Percentiles rank a stretch among this genome's conserved stretches.
phyloP scores from a whole-genome alignment of 2,888 invertebrate genomes.

The Rotaria sp. region DNA sequence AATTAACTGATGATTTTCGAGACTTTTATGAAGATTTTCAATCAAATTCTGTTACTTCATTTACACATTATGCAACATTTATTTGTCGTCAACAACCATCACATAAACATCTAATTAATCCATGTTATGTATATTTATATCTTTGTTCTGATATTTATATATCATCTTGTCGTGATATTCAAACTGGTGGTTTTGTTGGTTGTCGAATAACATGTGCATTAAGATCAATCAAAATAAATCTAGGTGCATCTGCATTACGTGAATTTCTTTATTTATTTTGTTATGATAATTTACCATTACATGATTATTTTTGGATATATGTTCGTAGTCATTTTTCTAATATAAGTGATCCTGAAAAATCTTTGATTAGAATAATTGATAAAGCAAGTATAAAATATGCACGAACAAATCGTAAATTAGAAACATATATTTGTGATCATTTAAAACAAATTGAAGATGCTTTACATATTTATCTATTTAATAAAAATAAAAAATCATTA shows the following conservation, averaged over 20 bases:
- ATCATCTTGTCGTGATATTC: background rate
- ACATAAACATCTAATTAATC: background rate
- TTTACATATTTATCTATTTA: background rate
- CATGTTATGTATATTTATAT: background rate
- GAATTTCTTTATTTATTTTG: conserved; percentile 10
- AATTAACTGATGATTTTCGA: conserved; percentile 20
- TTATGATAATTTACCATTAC: background rate
- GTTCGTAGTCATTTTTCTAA: background rate
- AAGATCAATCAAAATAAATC: background rate
- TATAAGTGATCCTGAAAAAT: conserved; percentile 22
- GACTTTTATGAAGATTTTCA: conserved; percentile 9
- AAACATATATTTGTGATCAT: conserved; percentile 25
- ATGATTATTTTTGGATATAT: background rate
- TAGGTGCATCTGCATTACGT: background rate
- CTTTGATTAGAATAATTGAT: background rate
- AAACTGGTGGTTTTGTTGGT: background rate
- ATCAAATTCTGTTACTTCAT: conserved; percentile 1
- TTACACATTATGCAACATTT: conserved; percentile 13
- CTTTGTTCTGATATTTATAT: background rate
- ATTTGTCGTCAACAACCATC: background rate
- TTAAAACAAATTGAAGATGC: conserved; percentile 23
- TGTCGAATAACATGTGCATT: background rate
- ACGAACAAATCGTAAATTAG: background rate
- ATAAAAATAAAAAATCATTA: background rate
- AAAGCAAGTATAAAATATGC: background rate